A percentile compares a stretch with the other conserved stretches of the same genome.
Conservation (phyloP, 1,140 invertebrate genomes). For the Ceratoteleas bidentatus region DNA sequence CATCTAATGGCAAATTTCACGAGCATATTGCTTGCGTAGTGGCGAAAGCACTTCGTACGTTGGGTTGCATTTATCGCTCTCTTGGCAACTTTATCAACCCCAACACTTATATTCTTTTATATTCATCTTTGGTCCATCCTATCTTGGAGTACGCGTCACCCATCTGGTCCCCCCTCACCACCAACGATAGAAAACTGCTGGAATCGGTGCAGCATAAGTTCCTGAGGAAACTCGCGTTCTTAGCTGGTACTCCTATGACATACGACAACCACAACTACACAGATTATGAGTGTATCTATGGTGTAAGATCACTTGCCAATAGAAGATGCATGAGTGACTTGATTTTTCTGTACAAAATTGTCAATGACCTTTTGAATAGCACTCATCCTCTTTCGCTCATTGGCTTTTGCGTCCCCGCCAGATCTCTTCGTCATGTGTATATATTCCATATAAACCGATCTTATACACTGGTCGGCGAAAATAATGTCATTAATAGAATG, state of each 20-base stretch:
- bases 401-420: background rate
- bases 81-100: background rate
- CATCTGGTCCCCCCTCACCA: background rate
- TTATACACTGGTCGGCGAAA: background rate
- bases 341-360: background rate
- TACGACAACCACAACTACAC: background rate
- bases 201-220: constrained; percentile 5
- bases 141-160: constrained; percentile 1
- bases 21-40: background rate
- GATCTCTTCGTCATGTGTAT: background rate
- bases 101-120: background rate
- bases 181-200: background rate
- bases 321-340: background rate
- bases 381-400: background rate
- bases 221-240: background rate
- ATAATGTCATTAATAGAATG: background rate
- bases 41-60: background rate
- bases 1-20: constrained; percentile 8
- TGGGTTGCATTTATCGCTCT: background rate
- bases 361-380: background rate
- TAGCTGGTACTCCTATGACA: background rate
- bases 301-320: background rate
- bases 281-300: background rate
- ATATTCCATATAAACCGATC: background rate
- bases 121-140: background rate